These are phyloP conservation scores for Unio delphinus DNA, from an alignment of 2,888 invertebrate genomes.

Conservation along the genomic window DNA sequence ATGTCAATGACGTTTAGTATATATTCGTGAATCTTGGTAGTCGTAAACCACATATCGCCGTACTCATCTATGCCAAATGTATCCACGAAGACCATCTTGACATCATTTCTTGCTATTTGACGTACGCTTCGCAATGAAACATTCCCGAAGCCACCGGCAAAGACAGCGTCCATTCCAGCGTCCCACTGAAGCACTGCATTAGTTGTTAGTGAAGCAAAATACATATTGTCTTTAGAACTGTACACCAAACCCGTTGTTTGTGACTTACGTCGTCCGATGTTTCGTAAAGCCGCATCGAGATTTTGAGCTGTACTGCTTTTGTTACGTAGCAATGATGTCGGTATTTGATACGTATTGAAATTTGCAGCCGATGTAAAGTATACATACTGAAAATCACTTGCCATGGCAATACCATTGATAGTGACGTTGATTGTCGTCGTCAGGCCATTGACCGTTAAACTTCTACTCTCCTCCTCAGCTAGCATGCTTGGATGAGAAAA, in stretches of 20 bases:
- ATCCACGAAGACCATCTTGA: slow-evolving; percentile 24
- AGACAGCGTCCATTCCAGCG: too few relatives aligned
- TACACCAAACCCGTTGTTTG: slow-evolving; percentile 30
- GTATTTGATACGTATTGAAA: slow-evolving; percentile 21
- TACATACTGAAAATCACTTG: slow-evolving; percentile 20
- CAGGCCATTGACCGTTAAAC: slow-evolving; percentile 8
- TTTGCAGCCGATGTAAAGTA: slow-evolving; percentile 25
- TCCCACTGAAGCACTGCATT: slow-evolving; percentile 20
- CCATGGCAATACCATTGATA: slow-evolving; percentile 36
- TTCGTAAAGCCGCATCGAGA: slow-evolving; percentile 10
- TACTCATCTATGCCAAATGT: slow-evolving; percentile 29
- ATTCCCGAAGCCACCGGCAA: too few relatives aligned
- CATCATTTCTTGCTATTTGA: slow-evolving; percentile 6
- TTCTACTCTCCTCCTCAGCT: slow-evolving; percentile 9
- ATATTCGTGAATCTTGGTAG: slow-evolving; percentile 30
- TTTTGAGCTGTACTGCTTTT: slow-evolving; percentile 5
- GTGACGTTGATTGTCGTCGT: slow-evolving; percentile 6
- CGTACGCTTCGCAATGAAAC: too few relatives aligned
- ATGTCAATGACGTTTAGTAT: slow-evolving; percentile 5
- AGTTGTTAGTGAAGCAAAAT: slow-evolving; percentile 21
- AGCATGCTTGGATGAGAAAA: slow-evolving; percentile 29
- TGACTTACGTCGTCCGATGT: slow-evolving; percentile 26
- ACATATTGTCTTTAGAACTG: slow-evolving; percentile 15
- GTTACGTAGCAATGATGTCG: slow-evolving; percentile 19
- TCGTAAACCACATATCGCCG: slow-evolving; percentile 42